Percentiles rank a stretch among this genome's conserved stretches.
These are phyloP conservation scores for Eurois occulta DNA, from an alignment of 2,888 invertebrate species.

Conservation along the genomic window DNA sequence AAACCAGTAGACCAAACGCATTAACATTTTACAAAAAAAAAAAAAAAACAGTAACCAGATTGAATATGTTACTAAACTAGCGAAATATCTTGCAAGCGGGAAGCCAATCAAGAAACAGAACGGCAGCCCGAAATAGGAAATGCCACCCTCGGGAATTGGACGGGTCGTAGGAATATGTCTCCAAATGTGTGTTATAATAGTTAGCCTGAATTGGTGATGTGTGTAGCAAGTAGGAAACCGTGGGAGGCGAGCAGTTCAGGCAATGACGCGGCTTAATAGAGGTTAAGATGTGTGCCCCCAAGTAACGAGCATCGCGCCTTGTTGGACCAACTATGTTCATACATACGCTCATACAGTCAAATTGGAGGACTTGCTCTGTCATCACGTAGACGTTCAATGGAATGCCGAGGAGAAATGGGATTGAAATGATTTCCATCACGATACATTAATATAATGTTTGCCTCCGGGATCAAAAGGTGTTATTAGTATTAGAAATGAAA, in stretches of 20 bases:
- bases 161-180: slow-evolving; percentile 65
- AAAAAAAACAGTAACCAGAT: slow-evolving; percentile 33
- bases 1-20: slow-evolving; percentile 20
- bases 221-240: slow-evolving; percentile 82
- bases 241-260: slow-evolving; percentile 83
- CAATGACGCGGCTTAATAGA: slow-evolving; percentile 85
- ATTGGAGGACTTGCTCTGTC: slow-evolving; percentile 78
- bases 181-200: slow-evolving; percentile 75
- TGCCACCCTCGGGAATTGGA: slow-evolving; percentile 76
- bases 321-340: slow-evolving; percentile 78
- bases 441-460: slow-evolving; percentile 18
- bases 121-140: slow-evolving; percentile 62
- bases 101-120: slow-evolving; percentile 67
- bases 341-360: slow-evolving; percentile 69
- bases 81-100: slow-evolving; percentile 53
- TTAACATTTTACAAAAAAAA: slow-evolving; percentile 34
- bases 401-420: slow-evolving; percentile 44
- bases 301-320: slow-evolving; percentile 83
- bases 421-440: slow-evolving; percentile 52
- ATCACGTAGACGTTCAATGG: slow-evolving; percentile 59
- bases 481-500: slow-evolving; percentile 41
- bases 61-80: slow-evolving; percentile 37
- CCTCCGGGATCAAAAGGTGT: slow-evolving; percentile 5
- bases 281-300: slow-evolving; percentile 88
- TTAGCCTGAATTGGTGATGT: slow-evolving; percentile 81